Evolutionary conservation across 2,797 vertebrate species (phyloP), one percentile per base, ranked within the genome.

Genomic region (Liasis olivaceus): DNA sequence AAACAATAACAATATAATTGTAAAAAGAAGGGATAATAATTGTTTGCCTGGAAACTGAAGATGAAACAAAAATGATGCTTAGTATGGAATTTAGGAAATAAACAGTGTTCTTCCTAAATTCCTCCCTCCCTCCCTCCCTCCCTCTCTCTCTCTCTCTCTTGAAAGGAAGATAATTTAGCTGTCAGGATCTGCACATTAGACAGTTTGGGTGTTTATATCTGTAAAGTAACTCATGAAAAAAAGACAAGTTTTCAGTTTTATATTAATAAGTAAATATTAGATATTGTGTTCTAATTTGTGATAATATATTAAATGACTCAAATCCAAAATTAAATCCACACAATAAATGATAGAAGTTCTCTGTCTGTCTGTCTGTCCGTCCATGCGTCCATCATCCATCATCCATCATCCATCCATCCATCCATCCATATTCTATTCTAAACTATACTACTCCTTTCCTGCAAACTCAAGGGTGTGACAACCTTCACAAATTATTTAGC

Each of bases 31-130:
- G 26, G n/a, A 24, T 90, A 85, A 88, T 90, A 90, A 93, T 92
- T 93, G 91, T 87, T 94, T 95, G 5, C 47, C n/a, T 62, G 85
- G 87, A 95, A 11, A 94, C 4, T 91, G 9, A 8, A 93, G 51
- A 64, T 36, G 15, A 84, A 95, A 93, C 93, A 91, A 22, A 85
- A 94, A 64, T 26, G 72, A 91, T 93, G 92, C 90, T 1, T 31
- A 59, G 6, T 42, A 88, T 28, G 28, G 86, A 31, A 89, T 89
- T 26, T 54, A 90, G 26, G 90, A 59, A 22, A 93, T n/a, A 22
- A 91, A 5, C 8, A 89, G 92, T 2, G 88, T 12, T 85, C 86
- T 9, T 54, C 51, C 42, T 42, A 42, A 42, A 42, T 42, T 3
- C 42, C 42, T 42, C 42, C 42, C 3, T 42, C 42, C 42, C 3